Conservation (phyloP, 2,113 vertebrate genomes). For the Clarias magur region DNA sequence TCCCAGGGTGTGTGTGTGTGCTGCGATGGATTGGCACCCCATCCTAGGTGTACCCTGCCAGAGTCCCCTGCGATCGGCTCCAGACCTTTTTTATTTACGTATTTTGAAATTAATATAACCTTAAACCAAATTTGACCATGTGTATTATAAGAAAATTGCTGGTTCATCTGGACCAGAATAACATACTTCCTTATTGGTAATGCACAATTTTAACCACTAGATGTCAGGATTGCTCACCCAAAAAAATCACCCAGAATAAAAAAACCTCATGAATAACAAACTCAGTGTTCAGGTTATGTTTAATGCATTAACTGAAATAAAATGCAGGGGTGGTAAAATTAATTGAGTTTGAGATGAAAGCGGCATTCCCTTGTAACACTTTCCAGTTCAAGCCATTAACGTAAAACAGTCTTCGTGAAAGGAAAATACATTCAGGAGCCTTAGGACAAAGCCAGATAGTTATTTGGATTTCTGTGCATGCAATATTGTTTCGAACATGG, state of each 20-base stretch:
- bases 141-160: background rate
- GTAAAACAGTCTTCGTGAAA: background rate
- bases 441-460: slow-evolving; percentile 6
- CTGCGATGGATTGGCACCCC: no score
- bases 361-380: slow-evolving; percentile 4
- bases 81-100: background rate
- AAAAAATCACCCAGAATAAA: background rate
- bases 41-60: no score
- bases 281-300: slow-evolving; percentile 30
- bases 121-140: background rate
- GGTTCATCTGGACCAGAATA: no score
- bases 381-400: slow-evolving; percentile 18
- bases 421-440: slow-evolving; percentile 42
- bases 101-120: background rate
- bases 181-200: background rate
- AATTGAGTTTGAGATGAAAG: slow-evolving; percentile 21
- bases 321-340: slow-evolving; percentile 11
- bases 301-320: slow-evolving; percentile 35
- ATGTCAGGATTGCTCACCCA: background rate
- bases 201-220: slow-evolving; percentile 12
- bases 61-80: no score
- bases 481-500: background rate
- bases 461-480: slow-evolving; percentile 20
- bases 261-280: background rate
- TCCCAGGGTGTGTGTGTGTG: no score